Conservation (phyloP, 2,888 invertebrate species). For the Chironomus tentans region DNA sequence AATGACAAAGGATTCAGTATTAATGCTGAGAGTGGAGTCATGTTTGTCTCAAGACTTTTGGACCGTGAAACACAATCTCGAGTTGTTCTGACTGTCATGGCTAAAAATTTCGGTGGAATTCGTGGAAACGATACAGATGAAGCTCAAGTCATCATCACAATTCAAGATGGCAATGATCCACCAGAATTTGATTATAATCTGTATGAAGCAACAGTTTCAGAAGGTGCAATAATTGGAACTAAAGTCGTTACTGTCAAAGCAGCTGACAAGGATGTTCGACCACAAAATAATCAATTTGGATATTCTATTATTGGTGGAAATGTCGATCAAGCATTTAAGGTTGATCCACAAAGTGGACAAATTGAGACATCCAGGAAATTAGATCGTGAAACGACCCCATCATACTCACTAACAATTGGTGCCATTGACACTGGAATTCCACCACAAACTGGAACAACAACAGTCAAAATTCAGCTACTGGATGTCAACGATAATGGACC, state of each 20-base stretch:
- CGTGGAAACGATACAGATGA: constrained; percentile 92
- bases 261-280: constrained; percentile 81
- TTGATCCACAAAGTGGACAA: constrained; percentile 77
- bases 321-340: constrained; percentile 71
- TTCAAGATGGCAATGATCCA: constrained; percentile 94
- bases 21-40: constrained; percentile 71
- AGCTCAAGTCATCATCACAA: constrained; percentile 85
- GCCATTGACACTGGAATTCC: constrained; percentile 84
- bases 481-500: constrained; percentile 95
- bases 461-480: constrained; percentile 65
- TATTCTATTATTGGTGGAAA: constrained; percentile 84
- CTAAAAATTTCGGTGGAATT: constrained; percentile 90
- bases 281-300: constrained; percentile 85
- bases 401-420: constrained; percentile 69
- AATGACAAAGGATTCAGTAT: constrained; percentile 86
- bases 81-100: constrained; percentile 82
- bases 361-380: constrained; percentile 66
- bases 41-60: constrained; percentile 70
- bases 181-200: constrained; percentile 75
- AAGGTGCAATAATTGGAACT: constrained; percentile 66
- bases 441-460: constrained; percentile 84
- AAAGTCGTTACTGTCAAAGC: constrained; percentile 72
- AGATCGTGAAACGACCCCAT: constrained; percentile 70
- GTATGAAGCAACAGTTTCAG: constrained; percentile 73
- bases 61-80: constrained; percentile 84